phyloP scores from a whole-genome alignment of 2,797 vertebrate genomes.

The Brachymystax lenok region DNA sequence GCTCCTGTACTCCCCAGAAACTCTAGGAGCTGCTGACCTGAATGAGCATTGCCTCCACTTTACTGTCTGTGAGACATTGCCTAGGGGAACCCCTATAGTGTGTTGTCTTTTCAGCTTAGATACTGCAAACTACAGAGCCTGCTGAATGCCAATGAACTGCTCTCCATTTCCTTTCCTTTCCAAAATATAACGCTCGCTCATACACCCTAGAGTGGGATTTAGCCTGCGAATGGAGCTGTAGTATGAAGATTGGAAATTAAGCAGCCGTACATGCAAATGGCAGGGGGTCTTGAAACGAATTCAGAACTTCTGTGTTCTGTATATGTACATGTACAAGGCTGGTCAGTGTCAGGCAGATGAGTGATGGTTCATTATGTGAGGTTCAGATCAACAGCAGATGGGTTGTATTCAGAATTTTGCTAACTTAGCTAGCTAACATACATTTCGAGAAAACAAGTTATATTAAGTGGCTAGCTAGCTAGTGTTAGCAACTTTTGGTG shows the following conservation, averaged over 20 bases:
- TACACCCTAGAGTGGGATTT: too few relatives aligned
- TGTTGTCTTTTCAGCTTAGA: conserved; percentile 1
- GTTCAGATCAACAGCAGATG: background rate
- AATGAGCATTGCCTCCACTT: background rate
- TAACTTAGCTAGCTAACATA: too few relatives aligned
- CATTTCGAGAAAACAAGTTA: too few relatives aligned
- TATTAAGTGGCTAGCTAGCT: too few relatives aligned
- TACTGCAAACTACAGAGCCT: background rate
- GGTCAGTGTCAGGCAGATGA: background rate
- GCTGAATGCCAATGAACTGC: background rate
- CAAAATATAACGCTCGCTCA: background rate
- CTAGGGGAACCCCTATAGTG: background rate
- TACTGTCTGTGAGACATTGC: background rate
- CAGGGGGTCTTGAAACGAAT: too few relatives aligned
- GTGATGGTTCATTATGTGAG: background rate
- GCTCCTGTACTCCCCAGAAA: background rate
- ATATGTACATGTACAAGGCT: background rate
- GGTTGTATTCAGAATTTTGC: too few relatives aligned
- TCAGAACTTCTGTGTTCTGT: background rate
- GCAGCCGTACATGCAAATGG: background rate
- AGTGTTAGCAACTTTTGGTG: too few relatives aligned
- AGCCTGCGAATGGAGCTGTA: background rate
- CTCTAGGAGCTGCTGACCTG: too few relatives aligned
- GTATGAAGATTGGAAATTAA: background rate
- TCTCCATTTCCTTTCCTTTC: too few relatives aligned